Percentiles rank a stretch among this genome's conserved stretches.
Evolutionary conservation across 1,140 invertebrate genomes (phyloP).

Genomic region (Drosophila prosaltans): DNA sequence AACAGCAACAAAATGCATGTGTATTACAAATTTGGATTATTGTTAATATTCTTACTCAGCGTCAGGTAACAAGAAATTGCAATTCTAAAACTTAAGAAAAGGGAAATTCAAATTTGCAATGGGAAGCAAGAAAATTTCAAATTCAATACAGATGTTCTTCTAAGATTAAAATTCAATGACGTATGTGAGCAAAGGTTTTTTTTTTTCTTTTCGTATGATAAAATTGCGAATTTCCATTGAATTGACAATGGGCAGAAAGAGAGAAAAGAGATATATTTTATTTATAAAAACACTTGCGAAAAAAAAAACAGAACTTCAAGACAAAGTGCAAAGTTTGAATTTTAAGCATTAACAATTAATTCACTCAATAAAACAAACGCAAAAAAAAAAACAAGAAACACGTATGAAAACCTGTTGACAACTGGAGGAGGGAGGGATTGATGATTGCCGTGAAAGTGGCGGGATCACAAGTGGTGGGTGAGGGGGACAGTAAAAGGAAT

Average conservation of each 20-base stretch:
- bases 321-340: slow-evolving; percentile 60
- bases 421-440: slow-evolving; percentile 17
- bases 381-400: slow-evolving; percentile 10
- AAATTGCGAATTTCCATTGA: slow-evolving; percentile 1
- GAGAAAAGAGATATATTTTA: slow-evolving; percentile 24
- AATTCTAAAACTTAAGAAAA: slow-evolving; percentile 1
- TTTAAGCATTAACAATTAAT: slow-evolving; percentile 47
- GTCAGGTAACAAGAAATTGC: slow-evolving; percentile 67
- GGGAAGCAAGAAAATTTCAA: background rate
- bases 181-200: background rate
- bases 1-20: slow-evolving; percentile 58
- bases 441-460: slow-evolving; percentile 1
- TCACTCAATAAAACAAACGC: slow-evolving; percentile 35
- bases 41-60: slow-evolving; percentile 78
- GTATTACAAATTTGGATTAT: slow-evolving; percentile 81
- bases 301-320: slow-evolving; percentile 19
- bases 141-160: slow-evolving; percentile 15
- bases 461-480: too few relatives aligned
- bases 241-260: slow-evolving; percentile 6
- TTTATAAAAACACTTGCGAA: slow-evolving; percentile 35
- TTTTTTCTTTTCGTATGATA: background rate
- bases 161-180: background rate
- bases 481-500: background rate
- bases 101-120: slow-evolving; percentile 5
- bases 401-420: slow-evolving; percentile 49